These are phyloP conservation scores for Arvicola amphibius DNA, from an alignment of 2,797 vertebrate species.

Conservation along the genomic window DNA sequence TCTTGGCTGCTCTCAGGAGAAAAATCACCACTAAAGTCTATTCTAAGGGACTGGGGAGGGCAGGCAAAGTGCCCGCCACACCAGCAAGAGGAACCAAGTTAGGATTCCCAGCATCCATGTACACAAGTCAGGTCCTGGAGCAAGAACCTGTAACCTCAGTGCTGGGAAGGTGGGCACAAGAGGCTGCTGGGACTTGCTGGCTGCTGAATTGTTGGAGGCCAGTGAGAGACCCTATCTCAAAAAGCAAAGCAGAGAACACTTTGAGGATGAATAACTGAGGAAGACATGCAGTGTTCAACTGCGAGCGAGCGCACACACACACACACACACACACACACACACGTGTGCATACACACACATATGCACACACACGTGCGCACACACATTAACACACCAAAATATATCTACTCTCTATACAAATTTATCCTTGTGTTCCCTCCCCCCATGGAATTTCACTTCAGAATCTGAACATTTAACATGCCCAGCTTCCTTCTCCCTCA, in stretches of 20 bases:
- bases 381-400: not conserved
- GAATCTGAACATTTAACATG: not conserved
- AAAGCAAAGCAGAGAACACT: not conserved
- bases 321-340: too few species aligned
- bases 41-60: not conserved
- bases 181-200: not conserved
- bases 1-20: not conserved
- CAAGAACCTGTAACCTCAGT: not conserved
- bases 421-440: not conserved
- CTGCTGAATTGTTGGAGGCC: not conserved
- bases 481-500: too few species aligned
- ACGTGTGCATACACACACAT: not conserved
- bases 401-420: not conserved
- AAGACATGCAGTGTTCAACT: not conserved
- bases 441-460: not conserved
- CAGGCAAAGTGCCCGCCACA: not conserved
- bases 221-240: not conserved
- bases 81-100: not conserved
- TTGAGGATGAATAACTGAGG: accelerated
- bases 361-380: too few species aligned
- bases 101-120: not conserved
- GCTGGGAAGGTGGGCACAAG: not conserved
- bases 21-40: not conserved
- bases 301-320: not conserved
- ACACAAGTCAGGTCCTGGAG: not conserved